Evolutionary conservation across 2,888 invertebrate species (phyloP), one percentile per base, ranked within the genome.

Genomic region (Athrips mouffetella): DNA sequence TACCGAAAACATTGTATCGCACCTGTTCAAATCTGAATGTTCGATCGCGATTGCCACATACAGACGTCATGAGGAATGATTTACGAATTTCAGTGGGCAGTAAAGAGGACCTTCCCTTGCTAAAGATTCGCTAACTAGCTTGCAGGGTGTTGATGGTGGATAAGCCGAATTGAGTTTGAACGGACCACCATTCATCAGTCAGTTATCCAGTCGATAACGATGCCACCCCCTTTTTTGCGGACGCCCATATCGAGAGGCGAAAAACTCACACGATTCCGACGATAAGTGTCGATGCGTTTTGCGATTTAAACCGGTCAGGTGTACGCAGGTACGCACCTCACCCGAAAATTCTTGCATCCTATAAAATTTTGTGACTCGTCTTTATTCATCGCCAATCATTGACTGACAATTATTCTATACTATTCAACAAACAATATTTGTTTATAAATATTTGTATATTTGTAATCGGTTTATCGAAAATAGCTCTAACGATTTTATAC

Each of bases 91-190:
- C 67, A 61, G 63, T 60, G 49, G 50, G 68, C 63, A 63, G 61
- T 58, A 64, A 63, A 70, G 66, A 70, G 66, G 64, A 67, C 64
- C 57, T 58, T 55, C 41, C 49, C 47, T 61, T 57, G 41, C 61
- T 67, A 67, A 74, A 70, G 74, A 69, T 73, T 67, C 76, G 68
- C 82, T 85, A 87, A 87, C 87, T 86, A 85, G 85, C 83, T 75
- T 70, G 69, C 70, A 69, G 74, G 78, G 80, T 82, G 79, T 72
- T 71, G 82, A 81, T 84, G 72, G 58, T 46, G 63, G 85, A 87
- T 87, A 88, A 82, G 72, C 86, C 83, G 76, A 86, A 87, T 85
- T 85, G 84, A 87, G 86, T 81, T 74, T 79, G 76, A 78, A 80
- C 72, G 73, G 66, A 69, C 67, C 63, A 76, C 82, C 77, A 87